These are phyloP conservation scores for Tarsius wallacei DNA, from an alignment of 2,797 vertebrate genomes.

Conservation along the genomic window DNA sequence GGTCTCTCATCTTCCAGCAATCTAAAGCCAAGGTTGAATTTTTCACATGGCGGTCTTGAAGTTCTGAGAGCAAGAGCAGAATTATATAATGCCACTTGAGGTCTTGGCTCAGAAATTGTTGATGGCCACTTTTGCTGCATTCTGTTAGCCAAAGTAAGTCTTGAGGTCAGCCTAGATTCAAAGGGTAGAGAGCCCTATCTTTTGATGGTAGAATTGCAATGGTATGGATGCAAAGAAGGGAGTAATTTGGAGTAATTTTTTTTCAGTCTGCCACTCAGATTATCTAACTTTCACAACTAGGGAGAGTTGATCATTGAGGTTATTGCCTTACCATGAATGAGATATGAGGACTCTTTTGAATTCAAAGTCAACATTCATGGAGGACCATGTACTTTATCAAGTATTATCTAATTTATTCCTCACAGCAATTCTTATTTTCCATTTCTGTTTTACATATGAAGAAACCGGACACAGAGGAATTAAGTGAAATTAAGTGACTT, in stretches of 20 bases:
- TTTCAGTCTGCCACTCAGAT: background rate
- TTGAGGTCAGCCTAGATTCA: background rate
- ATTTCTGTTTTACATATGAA: conserved; percentile 13
- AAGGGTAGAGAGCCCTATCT: background rate
- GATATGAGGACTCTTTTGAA: conserved; percentile 51
- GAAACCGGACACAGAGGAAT: background rate
- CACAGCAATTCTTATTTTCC: background rate
- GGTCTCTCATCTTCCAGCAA: background rate
- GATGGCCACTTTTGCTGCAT: background rate
- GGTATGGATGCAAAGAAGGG: background rate
- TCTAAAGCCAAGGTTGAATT: background rate
- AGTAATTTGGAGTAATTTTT: conserved; percentile 24
- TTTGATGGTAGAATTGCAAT: conserved; percentile 30
- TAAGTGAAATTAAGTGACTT: conserved; percentile 34
- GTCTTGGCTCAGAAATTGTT: background rate
- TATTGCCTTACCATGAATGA: conserved; percentile 5
- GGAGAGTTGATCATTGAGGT: conserved; percentile 15
- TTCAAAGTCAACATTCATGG: conserved; percentile 25
- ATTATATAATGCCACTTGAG: background rate
- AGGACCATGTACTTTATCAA: conserved; percentile 55
- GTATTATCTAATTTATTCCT: conserved; percentile 56
- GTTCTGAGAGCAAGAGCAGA: conserved; percentile 55
- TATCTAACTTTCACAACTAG: conserved; percentile 49
- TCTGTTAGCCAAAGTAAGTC: background rate
- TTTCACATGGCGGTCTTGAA: background rate